phyloP scores from a whole-genome alignment of 2,888 invertebrate species.

The Ophion ventricosus region DNA sequence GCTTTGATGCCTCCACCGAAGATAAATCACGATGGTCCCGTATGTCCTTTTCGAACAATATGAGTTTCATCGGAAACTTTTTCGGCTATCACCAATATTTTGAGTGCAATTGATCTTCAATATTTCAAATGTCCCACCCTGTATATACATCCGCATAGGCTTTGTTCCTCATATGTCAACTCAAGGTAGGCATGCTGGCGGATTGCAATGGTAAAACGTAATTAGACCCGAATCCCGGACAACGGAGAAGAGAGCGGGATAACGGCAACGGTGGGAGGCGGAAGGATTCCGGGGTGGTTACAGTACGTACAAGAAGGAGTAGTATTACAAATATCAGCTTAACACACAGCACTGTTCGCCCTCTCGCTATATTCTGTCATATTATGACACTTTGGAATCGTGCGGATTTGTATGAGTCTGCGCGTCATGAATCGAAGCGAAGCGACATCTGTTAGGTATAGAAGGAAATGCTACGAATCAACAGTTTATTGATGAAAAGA shows the following conservation, averaged over 20 bases:
- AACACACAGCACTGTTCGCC: conserved; percentile 38
- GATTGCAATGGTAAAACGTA: conserved; percentile 63
- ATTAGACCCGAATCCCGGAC: conserved; percentile 47
- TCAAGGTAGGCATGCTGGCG: conserved; percentile 50
- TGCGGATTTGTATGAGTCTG: conserved; percentile 51
- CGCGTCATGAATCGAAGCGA: conserved; percentile 54
- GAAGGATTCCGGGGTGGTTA: neutral
- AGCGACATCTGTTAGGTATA: conserved; percentile 16
- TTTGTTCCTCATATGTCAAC: conserved; percentile 54
- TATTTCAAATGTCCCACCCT: too few relatives aligned
- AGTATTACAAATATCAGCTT: conserved; percentile 55
- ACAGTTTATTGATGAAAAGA: neutral
- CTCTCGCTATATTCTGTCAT: conserved; percentile 27
- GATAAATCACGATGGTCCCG: too few relatives aligned
- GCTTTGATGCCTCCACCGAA: too few relatives aligned
- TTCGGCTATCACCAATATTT: too few relatives aligned
- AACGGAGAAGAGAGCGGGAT: conserved; percentile 34
- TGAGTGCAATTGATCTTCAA: too few relatives aligned
- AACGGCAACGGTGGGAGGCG: neutral
- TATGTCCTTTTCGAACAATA: too few relatives aligned
- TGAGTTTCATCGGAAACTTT: too few relatives aligned
- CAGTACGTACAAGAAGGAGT: conserved; percentile 19
- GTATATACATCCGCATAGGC: too few relatives aligned
- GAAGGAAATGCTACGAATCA: conserved; percentile 2
- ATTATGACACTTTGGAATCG: conserved; percentile 41